These are phyloP conservation scores for Schizotus pectinicornis DNA, from an alignment of 2,888 invertebrate species.

Conservation along the genomic window DNA sequence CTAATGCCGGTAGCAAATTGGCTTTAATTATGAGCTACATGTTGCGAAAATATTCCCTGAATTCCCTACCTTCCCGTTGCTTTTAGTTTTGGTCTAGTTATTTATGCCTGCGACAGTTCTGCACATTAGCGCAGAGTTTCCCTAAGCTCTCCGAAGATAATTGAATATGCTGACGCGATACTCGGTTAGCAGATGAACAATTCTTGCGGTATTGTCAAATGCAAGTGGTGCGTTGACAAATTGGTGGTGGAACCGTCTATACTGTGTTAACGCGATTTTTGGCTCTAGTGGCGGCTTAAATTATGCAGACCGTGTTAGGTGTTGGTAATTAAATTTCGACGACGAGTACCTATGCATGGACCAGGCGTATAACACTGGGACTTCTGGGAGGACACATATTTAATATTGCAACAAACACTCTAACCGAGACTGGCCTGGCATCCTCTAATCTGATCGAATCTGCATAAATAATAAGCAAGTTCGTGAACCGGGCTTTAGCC, in stretches of 20 bases:
- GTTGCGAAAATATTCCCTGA: too few relatives aligned
- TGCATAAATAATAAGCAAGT: conserved; percentile 23
- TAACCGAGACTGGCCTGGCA: conserved; percentile 25
- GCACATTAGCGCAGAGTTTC: too few relatives aligned
- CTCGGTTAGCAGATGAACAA: too few relatives aligned
- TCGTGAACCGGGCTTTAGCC: conserved; percentile 12
- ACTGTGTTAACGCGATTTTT: conserved; percentile 17
- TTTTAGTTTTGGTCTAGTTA: too few relatives aligned
- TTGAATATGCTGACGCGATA: too few relatives aligned
- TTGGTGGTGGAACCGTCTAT: not conserved
- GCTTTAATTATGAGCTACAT: too few relatives aligned
- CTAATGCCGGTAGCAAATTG: too few relatives aligned
- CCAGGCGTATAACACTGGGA: conserved; percentile 14
- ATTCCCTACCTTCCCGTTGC: too few relatives aligned
- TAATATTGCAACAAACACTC: conserved; percentile 27
- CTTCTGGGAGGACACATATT: conserved; percentile 23
- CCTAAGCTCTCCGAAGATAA: too few relatives aligned
- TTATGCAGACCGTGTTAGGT: conserved; percentile 26
- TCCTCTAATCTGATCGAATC: conserved; percentile 28
- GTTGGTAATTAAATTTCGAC: conserved; percentile 27
- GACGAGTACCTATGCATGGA: conserved; percentile 23
- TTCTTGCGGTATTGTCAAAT: too few relatives aligned
- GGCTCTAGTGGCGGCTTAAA: conserved; percentile 7
- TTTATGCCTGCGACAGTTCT: too few relatives aligned
- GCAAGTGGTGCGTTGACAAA: not conserved